Evolutionary conservation across 2,113 vertebrate species (phyloP), one percentile per base, ranked within the genome.

Genomic region (Odocoileus virginianus): DNA sequence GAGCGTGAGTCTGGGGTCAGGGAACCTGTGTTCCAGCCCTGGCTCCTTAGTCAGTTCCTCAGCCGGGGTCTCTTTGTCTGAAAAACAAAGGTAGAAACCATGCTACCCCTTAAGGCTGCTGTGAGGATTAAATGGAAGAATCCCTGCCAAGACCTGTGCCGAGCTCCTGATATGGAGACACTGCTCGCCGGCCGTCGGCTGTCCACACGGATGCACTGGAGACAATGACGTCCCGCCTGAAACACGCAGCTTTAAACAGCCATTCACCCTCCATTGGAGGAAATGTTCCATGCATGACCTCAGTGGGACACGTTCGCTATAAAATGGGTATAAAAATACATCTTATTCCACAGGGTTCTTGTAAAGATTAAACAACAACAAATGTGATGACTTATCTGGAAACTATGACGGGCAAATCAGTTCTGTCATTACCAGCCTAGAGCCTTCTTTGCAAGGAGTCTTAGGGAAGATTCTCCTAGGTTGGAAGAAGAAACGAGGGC

Each of bases 141-240:
- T 5, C 6, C 10, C 12, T 23, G 12, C 13, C 4, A 16, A 15
- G 33, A n/a, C 23, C 36, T 1, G 1, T 0, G 25, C 36, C 1
- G 0, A 2, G 4, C 52, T 43, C 78, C 74, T 0, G 11, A 33
- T 36, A 2, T 15, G 1, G 21, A 64, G 71, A 76, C 76, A 13
- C 52, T 4, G 6, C 23, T 3, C 0, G 0, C 23, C 8, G 5
- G 33, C 76, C 0, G 0, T 4, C n/a, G 5, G 43, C 23, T 4
- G 36, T 2, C 57, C 52, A 11, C 47, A 7, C 14, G 2, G 57
- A 28, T 1, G 10, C 7, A 27, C 30, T 60, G n/a, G 23, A 50
- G 10, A 23, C 67, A 10, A 1, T 2, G 52, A 28, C 12, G 27
- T 28, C 50, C 27, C 14, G 11, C 23, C 36, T 3, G 1, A 58